A percentile compares a stretch with the other conserved stretches of the same genome.
phyloP scores from a whole-genome alignment of 2,797 vertebrate genomes.

The Linurgus olivaceus region DNA sequence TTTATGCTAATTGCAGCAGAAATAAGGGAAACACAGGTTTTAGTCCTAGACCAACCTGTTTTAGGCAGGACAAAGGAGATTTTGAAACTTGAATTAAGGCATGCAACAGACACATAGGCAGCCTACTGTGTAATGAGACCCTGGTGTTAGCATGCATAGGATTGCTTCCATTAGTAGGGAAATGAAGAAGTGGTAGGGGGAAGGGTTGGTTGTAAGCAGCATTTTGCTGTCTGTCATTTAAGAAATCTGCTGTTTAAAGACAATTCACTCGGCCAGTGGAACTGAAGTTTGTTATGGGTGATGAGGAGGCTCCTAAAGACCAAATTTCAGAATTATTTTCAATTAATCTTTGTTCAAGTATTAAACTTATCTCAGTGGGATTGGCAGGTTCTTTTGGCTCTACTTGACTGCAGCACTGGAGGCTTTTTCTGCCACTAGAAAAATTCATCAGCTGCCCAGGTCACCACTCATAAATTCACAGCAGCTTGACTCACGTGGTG shows the following conservation, averaged over 20 bases:
- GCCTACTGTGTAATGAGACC: not conserved
- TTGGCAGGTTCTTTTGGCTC: not conserved
- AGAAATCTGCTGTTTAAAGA: not conserved
- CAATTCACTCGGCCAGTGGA: not conserved
- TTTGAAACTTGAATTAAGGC: not conserved
- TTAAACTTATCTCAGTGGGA: not conserved
- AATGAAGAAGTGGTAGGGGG: not conserved
- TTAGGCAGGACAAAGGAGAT: not conserved
- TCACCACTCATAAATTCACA: not conserved
- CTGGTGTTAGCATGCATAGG: not conserved
- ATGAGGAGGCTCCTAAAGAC: not conserved
- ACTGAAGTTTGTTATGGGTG: not conserved
- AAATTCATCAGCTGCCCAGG: not conserved
- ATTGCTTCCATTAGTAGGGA: not conserved
- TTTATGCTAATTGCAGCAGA: not conserved
- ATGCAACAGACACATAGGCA: not conserved
- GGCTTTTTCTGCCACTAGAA: not conserved
- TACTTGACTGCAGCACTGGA: not conserved
- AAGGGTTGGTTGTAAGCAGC: not conserved
- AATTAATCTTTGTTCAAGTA: not conserved
- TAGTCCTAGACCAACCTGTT: not conserved
- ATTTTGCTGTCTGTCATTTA: not conserved
- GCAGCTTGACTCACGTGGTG: rapidly evolving
- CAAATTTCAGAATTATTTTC: not conserved
- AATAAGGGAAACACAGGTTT: not conserved